Percentiles rank a stretch among this genome's conserved stretches.
Conservation (phyloP, 2,888 invertebrate genomes). For the Andricus quercusramuli region DNA sequence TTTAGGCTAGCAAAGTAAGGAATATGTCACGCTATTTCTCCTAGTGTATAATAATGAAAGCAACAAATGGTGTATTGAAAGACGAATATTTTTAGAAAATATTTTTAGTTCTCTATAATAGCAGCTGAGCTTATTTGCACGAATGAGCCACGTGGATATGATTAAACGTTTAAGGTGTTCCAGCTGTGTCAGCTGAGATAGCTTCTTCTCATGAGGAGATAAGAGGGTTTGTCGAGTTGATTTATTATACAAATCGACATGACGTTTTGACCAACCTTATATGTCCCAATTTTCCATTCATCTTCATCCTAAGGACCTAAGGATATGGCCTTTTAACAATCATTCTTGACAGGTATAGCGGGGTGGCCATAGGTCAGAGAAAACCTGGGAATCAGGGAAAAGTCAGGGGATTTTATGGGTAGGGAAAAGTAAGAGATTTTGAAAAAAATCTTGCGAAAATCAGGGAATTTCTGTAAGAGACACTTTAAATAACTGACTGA, state of each 20-base stretch:
- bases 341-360: no score
- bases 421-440: no score
- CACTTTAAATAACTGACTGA: no score
- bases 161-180: constrained; percentile 29
- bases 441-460: no score
- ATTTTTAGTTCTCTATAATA: not conserved
- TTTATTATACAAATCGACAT: constrained; percentile 31
- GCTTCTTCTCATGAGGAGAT: constrained; percentile 32
- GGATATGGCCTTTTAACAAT: no score
- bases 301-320: not conserved
- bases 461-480: no score
- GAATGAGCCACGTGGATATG: constrained; percentile 22
- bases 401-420: no score
- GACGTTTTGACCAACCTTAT: constrained; percentile 4
- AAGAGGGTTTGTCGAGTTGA: constrained; percentile 31
- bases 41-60: not conserved
- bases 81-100: not conserved
- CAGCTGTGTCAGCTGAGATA: constrained; percentile 39
- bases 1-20: no score
- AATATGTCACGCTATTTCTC: no score
- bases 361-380: no score
- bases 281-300: not conserved
- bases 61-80: not conserved
- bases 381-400: no score
- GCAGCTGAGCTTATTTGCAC: constrained; percentile 21